phyloP scores from a whole-genome alignment of 2,888 invertebrate genomes.

The Cryptocheilus praepositus region DNA sequence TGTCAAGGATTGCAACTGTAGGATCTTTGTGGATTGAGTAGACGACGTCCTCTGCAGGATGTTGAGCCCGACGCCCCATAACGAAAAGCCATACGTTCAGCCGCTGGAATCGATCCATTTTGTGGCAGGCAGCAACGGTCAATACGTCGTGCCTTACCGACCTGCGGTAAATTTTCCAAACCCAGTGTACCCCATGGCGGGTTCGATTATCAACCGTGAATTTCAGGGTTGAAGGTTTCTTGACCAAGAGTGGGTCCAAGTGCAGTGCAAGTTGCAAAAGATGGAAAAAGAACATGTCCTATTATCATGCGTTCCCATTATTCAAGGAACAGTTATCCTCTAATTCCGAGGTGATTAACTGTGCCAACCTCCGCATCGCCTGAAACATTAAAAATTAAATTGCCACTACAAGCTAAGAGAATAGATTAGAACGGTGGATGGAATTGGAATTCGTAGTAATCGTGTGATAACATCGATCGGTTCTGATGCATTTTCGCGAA shows the following conservation, averaged over 20 bases:
- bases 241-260: too few relatives aligned
- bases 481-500: too few relatives aligned
- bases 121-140: too few relatives aligned
- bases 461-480: not conserved
- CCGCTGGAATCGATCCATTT: not conserved
- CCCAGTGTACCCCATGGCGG: too few relatives aligned
- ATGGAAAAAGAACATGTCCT: not conserved
- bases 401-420: not conserved
- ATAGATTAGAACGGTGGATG: not conserved
- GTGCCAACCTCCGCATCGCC: slow-evolving; percentile 79
- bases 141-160: too few relatives aligned
- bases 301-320: slow-evolving; percentile 55
- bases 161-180: too few relatives aligned
- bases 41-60: not conserved
- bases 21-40: not conserved
- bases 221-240: too few relatives aligned
- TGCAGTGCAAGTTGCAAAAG: too few relatives aligned
- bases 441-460: not conserved
- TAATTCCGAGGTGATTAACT: slow-evolving; percentile 80
- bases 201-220: too few relatives aligned
- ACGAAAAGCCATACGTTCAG: not conserved
- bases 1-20: too few relatives aligned
- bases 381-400: slow-evolving; percentile 44
- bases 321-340: slow-evolving; percentile 51
- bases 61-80: not conserved